Evolutionary conservation across 2,113 vertebrate species (phyloP), one percentile per base, ranked within the genome.

Genomic region (Aix galericulata): DNA sequence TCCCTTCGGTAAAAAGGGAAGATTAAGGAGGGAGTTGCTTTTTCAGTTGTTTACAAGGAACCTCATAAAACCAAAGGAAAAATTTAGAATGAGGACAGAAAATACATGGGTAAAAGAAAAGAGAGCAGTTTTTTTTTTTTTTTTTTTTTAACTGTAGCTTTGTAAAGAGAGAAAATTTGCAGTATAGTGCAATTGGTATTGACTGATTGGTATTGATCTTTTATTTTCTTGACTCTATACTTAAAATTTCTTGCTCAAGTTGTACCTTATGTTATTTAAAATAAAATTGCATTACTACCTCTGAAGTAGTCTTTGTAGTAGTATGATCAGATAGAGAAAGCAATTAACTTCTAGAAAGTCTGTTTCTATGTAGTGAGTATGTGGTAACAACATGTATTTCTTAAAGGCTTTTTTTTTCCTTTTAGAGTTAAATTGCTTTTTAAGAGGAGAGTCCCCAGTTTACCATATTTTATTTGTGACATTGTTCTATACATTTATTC

Each of bases 21-120:
- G 95, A 93, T 88, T 93, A 88, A 76, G 5, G 18, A 66, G 58
- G 32, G 66, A 78, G 89, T 42, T 95, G 32, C 22, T 86, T 84
- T 89, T 48, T 50, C 7, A 75, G 55, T 75, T 95, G 63, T 92
- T 95, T 93, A 69, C 48, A 58, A 58, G 40, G 12, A 8, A 8
- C 3, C 81, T 64, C 22, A 32, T 60, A 56, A 81, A 91, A 82
- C 11, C 8, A 58, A 82, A 66, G 23, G 44, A 71, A 64, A 91
- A 62, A 50, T 23, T 14, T 27, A 67, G 42, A 78, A 62, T 29
- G 27, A 82, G 40, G 26, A 31, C 44, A 81, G 42, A 71, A 74
- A 90, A 56, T 25, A 15, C 26, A 13, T 40, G 20, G 34, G 46
- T 60, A 25, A 62, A 69, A 72, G 62, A 29, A 82, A 76, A 76